Evolutionary conservation across 1,140 invertebrate species (phyloP).

Genomic region (Cephus cinctus): DNA sequence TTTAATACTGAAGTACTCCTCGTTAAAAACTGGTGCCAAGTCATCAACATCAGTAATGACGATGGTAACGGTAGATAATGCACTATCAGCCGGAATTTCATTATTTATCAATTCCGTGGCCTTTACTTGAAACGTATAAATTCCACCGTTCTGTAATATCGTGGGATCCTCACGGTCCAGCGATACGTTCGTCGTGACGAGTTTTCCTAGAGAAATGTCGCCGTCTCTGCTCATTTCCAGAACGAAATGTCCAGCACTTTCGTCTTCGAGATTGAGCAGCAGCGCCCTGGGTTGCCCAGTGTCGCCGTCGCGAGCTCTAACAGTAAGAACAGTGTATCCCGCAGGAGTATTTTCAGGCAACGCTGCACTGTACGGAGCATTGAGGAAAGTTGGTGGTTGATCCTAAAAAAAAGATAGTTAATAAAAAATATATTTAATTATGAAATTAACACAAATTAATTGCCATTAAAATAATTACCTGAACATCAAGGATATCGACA

Average conservation of each 20-base stretch:
- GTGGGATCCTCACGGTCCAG: slow-evolving; percentile 73
- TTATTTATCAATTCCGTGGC: slow-evolving; percentile 75
- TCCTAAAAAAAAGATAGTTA: slow-evolving; percentile 53
- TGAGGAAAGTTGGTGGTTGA: slow-evolving; percentile 75
- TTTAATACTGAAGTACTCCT: slow-evolving; percentile 65
- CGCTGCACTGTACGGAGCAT: slow-evolving; percentile 75
- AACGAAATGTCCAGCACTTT: slow-evolving; percentile 68
- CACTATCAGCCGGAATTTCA: slow-evolving; percentile 66
- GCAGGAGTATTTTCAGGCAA: slow-evolving; percentile 70
- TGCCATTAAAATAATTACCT: slow-evolving; percentile 41
- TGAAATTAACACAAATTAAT: slow-evolving; percentile 7
- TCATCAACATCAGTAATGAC: slow-evolving; percentile 84
- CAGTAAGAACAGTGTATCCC: slow-evolving; percentile 63
- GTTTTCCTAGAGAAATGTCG: slow-evolving; percentile 51
- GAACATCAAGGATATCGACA: slow-evolving; percentile 74
- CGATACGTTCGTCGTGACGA: slow-evolving; percentile 65
- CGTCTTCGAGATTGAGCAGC: slow-evolving; percentile 66
- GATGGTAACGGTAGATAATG: slow-evolving; percentile 70
- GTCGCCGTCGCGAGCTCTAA: slow-evolving; percentile 75
- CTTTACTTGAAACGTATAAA: slow-evolving; percentile 72
- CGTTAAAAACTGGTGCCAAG: slow-evolving; percentile 75
- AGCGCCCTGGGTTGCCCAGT: slow-evolving; percentile 69
- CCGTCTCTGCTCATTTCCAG: slow-evolving; percentile 57
- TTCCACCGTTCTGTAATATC: slow-evolving; percentile 74
- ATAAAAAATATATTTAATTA: background rate